phyloP scores from a whole-genome alignment of 2,888 invertebrate genomes.

The Lasius platythorax region DNA sequence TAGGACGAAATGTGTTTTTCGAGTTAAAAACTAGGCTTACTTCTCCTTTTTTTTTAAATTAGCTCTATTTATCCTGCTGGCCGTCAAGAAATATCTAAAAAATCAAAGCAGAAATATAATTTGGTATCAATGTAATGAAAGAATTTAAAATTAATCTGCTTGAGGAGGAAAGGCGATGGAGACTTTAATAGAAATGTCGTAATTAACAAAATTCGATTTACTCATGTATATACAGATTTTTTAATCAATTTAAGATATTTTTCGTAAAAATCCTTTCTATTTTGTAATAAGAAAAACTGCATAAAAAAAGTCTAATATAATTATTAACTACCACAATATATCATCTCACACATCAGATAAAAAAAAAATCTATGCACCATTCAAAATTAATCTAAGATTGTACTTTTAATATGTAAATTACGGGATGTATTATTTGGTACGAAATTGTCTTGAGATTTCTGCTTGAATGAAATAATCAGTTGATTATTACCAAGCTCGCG shows the following conservation, averaged over 20 bases:
- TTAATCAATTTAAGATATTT: neutral
- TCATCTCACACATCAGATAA: too few species aligned
- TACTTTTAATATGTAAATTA: neutral
- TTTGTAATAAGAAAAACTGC: neutral
- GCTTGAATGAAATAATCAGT: constrained; percentile 29
- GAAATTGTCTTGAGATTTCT: neutral
- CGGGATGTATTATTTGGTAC: neutral
- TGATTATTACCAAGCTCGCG: neutral
- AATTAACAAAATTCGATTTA: neutral
- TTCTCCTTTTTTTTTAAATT: neutral
- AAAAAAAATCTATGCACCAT: neutral
- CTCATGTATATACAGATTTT: neutral
- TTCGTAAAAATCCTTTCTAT: neutral
- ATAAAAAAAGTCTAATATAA: neutral
- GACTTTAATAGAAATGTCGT: neutral
- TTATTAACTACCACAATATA: neutral
- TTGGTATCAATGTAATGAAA: neutral
- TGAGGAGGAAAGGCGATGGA: neutral
- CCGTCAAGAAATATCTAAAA: neutral
- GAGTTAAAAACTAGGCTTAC: constrained; percentile 10
- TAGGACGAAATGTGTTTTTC: neutral
- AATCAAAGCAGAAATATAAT: neutral
- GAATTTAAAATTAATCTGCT: neutral
- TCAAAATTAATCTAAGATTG: neutral
- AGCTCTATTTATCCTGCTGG: neutral